phyloP scores from a whole-genome alignment of 2,113 vertebrate species.

The Notothenia rossii region DNA sequence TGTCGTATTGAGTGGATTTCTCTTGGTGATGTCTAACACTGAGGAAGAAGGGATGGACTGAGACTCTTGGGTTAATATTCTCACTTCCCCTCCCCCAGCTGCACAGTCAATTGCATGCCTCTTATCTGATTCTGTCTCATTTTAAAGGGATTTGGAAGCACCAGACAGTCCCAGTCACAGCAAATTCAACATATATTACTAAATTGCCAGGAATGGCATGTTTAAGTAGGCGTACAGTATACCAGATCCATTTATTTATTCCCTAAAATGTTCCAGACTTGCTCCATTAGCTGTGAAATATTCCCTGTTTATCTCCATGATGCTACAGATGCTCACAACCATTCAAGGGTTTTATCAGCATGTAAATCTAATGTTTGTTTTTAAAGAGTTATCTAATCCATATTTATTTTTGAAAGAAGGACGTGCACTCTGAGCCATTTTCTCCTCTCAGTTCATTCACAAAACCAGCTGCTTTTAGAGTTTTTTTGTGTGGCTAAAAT shows the following conservation, averaged over 20 bases:
- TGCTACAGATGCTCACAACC: background rate
- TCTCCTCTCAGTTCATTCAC: conserved; percentile 62
- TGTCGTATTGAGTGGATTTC: conserved; percentile 66
- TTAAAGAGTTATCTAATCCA: background rate
- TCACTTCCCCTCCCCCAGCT: conserved; percentile 20
- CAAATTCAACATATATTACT: background rate
- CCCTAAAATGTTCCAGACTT: background rate
- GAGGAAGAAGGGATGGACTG: conserved; percentile 44
- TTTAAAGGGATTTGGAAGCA: conserved; percentile 21
- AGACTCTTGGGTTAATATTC: conserved; percentile 49
- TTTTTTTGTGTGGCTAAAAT: conserved; percentile 29
- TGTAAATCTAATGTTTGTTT: background rate
- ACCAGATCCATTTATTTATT: conserved; percentile 8
- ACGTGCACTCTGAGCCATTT: background rate
- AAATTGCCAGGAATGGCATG: background rate
- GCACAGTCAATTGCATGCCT: conserved; percentile 19
- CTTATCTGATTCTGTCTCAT: conserved; percentile 48
- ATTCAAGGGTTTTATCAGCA: background rate
- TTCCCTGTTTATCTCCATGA: background rate
- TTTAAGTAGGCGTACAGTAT: background rate
- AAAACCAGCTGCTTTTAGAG: conserved; percentile 39
- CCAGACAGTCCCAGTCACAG: conserved; percentile 9
- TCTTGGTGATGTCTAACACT: conserved; percentile 43
- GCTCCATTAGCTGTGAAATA: conserved; percentile 4
- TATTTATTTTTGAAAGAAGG: background rate